These are phyloP conservation scores for Drosophila yooni DNA, from an alignment of 2,888 invertebrate species.

Conservation along the genomic window DNA sequence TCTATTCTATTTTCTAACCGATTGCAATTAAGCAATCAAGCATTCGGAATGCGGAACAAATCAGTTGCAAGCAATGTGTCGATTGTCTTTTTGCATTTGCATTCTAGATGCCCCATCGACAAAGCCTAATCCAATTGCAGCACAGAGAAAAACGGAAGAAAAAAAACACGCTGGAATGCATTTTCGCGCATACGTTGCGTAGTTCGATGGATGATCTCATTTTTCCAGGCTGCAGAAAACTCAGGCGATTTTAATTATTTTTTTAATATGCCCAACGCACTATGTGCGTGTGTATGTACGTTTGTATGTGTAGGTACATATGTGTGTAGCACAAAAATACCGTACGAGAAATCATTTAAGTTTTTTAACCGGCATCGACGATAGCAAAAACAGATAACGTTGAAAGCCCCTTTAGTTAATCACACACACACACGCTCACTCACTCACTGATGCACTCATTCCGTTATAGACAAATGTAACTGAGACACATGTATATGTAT, in stretches of 20 bases:
- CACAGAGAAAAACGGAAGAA: neutral
- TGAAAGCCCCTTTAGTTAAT: neutral
- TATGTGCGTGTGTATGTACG: neutral
- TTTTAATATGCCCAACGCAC: conserved; percentile 1
- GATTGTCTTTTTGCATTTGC: conserved; percentile 3
- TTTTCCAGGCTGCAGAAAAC: conserved; percentile 58
- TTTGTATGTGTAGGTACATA: neutral
- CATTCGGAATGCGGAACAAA: conserved; percentile 58
- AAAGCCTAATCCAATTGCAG: conserved; percentile 6
- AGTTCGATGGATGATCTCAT: conserved; percentile 56
- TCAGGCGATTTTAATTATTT: conserved; percentile 15
- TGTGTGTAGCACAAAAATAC: conserved; percentile 3
- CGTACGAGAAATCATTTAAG: conserved; percentile 15
- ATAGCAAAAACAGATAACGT: conserved; percentile 19
- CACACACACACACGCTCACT: neutral
- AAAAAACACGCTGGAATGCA: conserved; percentile 10
- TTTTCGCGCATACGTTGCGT: neutral
- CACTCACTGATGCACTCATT: conserved; percentile 14
- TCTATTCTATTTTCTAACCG: conserved; percentile 42
- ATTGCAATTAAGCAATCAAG: conserved; percentile 64
- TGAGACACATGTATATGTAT: neutral
- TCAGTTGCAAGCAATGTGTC: conserved; percentile 7
- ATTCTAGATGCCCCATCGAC: neutral
- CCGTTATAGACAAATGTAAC: neutral
- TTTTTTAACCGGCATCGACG: conserved; percentile 11